Percentiles rank a stretch among this genome's conserved stretches.
Evolutionary conservation across 2,888 invertebrate species (phyloP).

Genomic region (Eupithecia exiguata): DNA sequence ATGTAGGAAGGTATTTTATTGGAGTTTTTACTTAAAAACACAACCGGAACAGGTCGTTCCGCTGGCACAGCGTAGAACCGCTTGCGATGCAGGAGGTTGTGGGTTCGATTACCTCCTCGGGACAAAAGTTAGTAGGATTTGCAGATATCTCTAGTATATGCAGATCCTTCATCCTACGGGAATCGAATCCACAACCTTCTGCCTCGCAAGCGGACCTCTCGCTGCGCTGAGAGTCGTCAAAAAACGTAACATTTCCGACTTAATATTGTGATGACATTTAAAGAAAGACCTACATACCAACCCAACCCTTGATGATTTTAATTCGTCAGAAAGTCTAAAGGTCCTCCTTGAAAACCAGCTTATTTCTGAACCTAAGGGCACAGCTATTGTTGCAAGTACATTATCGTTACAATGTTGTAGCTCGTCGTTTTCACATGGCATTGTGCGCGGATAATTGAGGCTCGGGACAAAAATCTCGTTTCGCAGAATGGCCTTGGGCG

Average conservation of each 20-base stretch:
- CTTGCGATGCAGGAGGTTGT: no score
- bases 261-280: background rate
- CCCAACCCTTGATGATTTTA: background rate
- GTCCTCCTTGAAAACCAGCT: background rate
- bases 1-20: no score
- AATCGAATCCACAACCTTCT: no score
- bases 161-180: no score
- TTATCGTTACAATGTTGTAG: constrained; percentile 8
- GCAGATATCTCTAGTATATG: no score
- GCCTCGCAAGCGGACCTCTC: no score
- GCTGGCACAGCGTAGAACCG: no score
- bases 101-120: no score
- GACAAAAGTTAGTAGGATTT: no score
- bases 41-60: no score
- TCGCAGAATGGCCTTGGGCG: constrained; percentile 52
- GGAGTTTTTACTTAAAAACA: no score
- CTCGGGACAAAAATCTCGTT: constrained; percentile 53
- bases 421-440: constrained; percentile 29
- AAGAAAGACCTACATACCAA: background rate
- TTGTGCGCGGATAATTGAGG: constrained; percentile 58
- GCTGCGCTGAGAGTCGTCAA: no score
- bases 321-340: background rate
- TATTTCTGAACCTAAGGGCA: background rate
- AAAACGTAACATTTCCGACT: background rate
- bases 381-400: background rate